These are phyloP conservation scores for Rhabdomys pumilio DNA, from an alignment of 2,797 vertebrate species.

Conservation along the genomic window DNA sequence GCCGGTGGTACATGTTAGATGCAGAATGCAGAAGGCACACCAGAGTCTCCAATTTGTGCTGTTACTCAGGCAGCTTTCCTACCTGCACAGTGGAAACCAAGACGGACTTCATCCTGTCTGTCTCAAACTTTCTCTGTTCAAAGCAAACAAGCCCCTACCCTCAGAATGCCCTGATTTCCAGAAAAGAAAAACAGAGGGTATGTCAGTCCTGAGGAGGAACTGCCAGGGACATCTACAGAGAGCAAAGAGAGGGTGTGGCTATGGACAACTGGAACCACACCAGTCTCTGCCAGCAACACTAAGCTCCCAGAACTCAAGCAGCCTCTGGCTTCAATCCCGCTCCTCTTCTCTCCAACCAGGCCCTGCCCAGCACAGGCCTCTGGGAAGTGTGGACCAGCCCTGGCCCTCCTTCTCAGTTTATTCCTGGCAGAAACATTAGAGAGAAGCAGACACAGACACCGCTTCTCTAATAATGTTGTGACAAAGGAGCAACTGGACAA, in stretches of 20 bases:
- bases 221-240: neutral
- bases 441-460: constrained; percentile 74
- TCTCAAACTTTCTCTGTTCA: neutral
- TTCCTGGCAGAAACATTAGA: constrained; percentile 76
- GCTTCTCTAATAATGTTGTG: constrained; percentile 84
- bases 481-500: constrained; percentile 69
- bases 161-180: neutral
- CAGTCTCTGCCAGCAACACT: neutral
- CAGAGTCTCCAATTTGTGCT: neutral
- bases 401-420: constrained; percentile 13
- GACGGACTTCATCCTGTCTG: neutral
- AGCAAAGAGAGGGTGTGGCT: neutral
- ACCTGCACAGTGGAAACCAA: neutral
- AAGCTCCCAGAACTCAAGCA: neutral
- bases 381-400: constrained; percentile 19
- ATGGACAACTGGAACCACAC: neutral
- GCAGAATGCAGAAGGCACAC: neutral
- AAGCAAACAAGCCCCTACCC: neutral
- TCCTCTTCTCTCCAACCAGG: neutral
- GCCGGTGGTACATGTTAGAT: neutral
- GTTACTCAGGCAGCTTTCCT: neutral
- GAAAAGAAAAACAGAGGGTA: neutral
- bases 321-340: rapidly evolving
- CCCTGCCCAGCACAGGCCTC: neutral
- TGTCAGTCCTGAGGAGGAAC: neutral